Conservation (phyloP, 2,797 vertebrate species). For the Chrysolophus pictus region DNA sequence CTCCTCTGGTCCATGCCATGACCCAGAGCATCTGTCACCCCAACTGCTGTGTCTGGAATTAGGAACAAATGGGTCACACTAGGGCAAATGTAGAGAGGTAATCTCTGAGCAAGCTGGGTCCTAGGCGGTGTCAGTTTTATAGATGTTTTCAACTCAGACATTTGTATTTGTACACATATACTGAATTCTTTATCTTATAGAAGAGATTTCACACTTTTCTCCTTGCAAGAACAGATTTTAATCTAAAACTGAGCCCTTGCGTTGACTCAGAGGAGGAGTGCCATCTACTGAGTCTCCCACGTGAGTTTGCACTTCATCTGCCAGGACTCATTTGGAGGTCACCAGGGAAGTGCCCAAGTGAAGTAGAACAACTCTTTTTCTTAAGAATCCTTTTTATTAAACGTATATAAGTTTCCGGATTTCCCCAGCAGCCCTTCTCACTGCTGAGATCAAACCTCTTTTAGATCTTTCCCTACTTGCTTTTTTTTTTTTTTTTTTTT, state of each 20-base stretch:
- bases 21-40: not conserved
- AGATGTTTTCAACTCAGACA: not conserved
- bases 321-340: not conserved
- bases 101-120: not conserved
- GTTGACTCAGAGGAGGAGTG: slow-evolving; percentile 12
- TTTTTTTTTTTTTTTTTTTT: not conserved
- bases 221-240: not conserved
- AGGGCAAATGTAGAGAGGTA: not conserved
- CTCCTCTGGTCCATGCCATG: not conserved
- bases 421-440: not conserved
- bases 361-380: not conserved
- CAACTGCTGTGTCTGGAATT: not conserved
- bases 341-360: not conserved
- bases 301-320: not conserved
- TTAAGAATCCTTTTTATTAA: not conserved
- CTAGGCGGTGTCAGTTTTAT: not conserved
- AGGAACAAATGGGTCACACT: not conserved
- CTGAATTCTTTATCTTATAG: not conserved
- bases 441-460: not conserved
- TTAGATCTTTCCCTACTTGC: not conserved
- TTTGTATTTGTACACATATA: not conserved
- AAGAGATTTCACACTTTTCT: not conserved
- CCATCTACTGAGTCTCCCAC: not conserved
- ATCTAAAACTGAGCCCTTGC: not conserved
- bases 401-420: not conserved